phyloP scores from a whole-genome alignment of 2,797 vertebrate species.

The Borostomias antarcticus region DNA sequence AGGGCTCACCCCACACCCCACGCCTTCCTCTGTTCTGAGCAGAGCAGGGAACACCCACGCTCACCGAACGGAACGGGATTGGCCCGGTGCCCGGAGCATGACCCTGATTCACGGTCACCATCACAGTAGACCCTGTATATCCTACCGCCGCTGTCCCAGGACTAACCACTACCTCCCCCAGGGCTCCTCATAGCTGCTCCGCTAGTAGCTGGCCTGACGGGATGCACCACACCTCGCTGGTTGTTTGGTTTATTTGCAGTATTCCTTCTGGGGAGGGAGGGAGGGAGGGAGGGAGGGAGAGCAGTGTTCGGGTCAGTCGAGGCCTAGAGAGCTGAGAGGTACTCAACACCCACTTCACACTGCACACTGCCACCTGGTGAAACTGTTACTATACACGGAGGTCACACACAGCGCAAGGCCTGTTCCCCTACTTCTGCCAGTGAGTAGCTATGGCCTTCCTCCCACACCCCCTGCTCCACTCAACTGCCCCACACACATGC shows the following conservation, averaged over 20 bases:
- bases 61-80: conserved; percentile 12
- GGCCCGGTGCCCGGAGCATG: conserved; percentile 28
- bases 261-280: conserved; percentile 6
- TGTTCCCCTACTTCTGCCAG: background rate
- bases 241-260: background rate
- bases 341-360: background rate
- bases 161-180: background rate
- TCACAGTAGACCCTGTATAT: background rate
- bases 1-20: conserved; percentile 15
- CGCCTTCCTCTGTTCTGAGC: background rate
- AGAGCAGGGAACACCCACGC: background rate
- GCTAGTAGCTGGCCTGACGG: no score
- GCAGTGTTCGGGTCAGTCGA: background rate
- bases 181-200: background rate
- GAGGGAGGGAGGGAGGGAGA: background rate
- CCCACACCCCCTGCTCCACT: background rate
- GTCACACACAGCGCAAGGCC: background rate
- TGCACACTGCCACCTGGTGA: background rate
- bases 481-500: background rate
- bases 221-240: background rate
- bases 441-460: background rate
- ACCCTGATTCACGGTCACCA: conserved; percentile 41
- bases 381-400: no score
- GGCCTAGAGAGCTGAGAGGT: background rate
- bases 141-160: no score